phyloP scores from a whole-genome alignment of 2,888 invertebrate species.

The Dicranocentrus wangi region DNA sequence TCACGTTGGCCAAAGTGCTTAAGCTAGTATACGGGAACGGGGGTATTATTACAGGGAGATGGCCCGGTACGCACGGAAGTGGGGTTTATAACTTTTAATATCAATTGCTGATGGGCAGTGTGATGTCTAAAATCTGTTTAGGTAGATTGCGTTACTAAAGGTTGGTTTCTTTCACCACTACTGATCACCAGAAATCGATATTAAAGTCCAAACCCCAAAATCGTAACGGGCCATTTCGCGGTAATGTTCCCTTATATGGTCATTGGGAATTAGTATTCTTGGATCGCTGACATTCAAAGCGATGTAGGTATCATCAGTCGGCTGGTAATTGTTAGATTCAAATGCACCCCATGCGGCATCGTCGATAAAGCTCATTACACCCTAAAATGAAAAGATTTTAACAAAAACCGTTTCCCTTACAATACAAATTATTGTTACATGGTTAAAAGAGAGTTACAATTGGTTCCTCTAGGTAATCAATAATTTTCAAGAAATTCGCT shows the following conservation, averaged over 20 bases:
- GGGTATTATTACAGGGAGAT: no score
- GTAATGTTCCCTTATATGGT: no score
- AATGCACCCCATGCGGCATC: neutral
- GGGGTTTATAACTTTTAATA: no score
- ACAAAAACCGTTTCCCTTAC: neutral
- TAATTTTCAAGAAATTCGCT: conserved; percentile 9
- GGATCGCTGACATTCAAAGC: neutral
- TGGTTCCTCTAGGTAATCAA: conserved; percentile 18
- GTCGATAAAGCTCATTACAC: neutral
- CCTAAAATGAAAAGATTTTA: neutral
- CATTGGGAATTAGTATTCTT: conserved; percentile 7
- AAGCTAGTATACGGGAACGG: neutral
- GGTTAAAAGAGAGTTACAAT: neutral
- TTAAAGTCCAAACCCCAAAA: no score
- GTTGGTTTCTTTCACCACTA: neutral
- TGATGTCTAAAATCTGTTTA: no score
- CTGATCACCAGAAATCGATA: neutral
- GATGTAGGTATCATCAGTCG: neutral
- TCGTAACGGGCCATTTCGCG: no score
- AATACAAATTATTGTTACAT: no score
- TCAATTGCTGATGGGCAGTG: no score
- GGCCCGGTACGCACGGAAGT: no score
- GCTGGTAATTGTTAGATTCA: neutral
- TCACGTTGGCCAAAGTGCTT: neutral
- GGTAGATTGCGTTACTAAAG: no score